phyloP scores from a whole-genome alignment of 1,140 invertebrate genomes.

The Sarcophaga bullata region DNA sequence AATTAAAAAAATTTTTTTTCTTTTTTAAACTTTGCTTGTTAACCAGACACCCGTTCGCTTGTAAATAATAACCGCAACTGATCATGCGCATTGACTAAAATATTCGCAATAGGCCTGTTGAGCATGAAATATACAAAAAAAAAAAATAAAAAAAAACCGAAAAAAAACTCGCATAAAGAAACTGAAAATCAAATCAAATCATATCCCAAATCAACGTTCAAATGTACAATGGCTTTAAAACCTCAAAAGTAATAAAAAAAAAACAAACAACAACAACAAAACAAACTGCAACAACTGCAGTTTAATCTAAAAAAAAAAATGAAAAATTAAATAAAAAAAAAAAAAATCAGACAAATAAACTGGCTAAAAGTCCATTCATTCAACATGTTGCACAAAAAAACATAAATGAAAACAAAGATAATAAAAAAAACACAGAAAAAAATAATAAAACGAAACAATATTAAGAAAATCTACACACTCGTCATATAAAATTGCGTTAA shows the following conservation, averaged over 20 bases:
- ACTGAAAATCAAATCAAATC: neutral
- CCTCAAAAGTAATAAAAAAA: neutral
- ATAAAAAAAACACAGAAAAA: too few relatives aligned
- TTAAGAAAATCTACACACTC: neutral
- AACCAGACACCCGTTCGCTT: slow-evolving; percentile 55
- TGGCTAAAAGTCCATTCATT: slow-evolving; percentile 24
- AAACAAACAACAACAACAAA: neutral
- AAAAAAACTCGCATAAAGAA: neutral
- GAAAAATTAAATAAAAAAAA: neutral
- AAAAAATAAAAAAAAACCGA: neutral
- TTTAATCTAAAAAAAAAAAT: neutral
- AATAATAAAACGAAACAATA: too few relatives aligned
- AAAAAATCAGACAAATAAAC: neutral
- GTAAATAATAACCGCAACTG: slow-evolving; percentile 66
- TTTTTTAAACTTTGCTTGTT: neutral
- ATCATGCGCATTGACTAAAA: slow-evolving; percentile 49
- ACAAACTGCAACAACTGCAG: neutral
- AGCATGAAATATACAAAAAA: neutral
- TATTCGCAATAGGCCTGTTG: slow-evolving; percentile 27
- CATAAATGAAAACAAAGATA: too few relatives aligned
- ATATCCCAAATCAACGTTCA: neutral
- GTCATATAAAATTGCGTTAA: slow-evolving; percentile 18
- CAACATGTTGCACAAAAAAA: slow-evolving; percentile 11
- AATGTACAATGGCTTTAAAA: neutral
- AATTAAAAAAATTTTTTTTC: neutral